Evolutionary conservation across 2,113 vertebrate genomes (phyloP).

Genomic region (Chionis minor): DNA sequence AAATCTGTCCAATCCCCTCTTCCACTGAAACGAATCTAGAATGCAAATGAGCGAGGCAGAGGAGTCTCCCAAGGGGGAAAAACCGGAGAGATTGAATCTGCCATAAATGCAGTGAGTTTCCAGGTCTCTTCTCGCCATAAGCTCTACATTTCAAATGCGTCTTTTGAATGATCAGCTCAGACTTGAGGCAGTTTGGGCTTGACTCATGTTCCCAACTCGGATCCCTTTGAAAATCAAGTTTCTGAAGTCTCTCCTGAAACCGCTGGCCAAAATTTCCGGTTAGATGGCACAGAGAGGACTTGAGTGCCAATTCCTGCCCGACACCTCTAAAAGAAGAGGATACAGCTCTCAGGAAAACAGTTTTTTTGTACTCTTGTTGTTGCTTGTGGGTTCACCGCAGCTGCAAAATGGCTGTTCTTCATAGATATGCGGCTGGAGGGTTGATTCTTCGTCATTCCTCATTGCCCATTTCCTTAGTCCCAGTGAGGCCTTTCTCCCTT

Average conservation of each 20-base stretch:
- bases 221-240: not conserved
- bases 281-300: not conserved
- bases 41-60: not conserved
- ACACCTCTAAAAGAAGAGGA: not conserved
- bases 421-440: not conserved
- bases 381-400: not conserved
- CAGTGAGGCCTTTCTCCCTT: not conserved
- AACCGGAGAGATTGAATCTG: not conserved
- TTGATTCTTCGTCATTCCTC: not conserved
- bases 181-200: not conserved
- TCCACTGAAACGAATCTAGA: not conserved
- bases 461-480: not conserved
- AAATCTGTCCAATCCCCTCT: not conserved
- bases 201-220: not conserved
- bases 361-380: not conserved
- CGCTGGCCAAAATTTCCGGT: not conserved
- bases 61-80: not conserved
- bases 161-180: not conserved
- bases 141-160: not conserved
- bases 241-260: not conserved
- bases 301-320: not conserved
- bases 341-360: not conserved
- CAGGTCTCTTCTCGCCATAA: not conserved
- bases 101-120: not conserved
- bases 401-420: not conserved